Base-by-base conservation (phyloP, 2,797 vertebrate genomes). In the Notolabrus celidotus region DNA sequence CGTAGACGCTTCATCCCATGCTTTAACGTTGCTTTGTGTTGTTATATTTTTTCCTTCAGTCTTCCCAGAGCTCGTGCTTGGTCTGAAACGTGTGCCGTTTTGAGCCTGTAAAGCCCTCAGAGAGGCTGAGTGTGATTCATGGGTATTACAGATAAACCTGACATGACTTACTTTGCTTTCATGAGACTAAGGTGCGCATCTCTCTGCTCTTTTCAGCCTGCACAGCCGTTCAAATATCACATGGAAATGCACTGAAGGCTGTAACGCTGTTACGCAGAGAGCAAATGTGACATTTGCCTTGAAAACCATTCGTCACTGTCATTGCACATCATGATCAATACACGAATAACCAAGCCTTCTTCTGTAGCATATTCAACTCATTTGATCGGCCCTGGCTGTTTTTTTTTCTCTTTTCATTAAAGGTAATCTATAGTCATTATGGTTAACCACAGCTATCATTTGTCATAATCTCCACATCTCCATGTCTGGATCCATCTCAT, bases 341-440 rank as follows among this genome's bases (percentile, higher is more conserved):
- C 19, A 58, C 55, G 41, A 64, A 56, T 58, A 19, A 55, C 19
- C 15, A 22, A 42, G 45, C 29, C 47, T 42, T 16, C 47, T 68
- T 69, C 54, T 1, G 15, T 61, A 41, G 16, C 64, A 54, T 43
- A 70, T 79, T 67, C 20, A 60, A 36, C 20, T 61, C 4, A 51
- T 76, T 57, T 71, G 33, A 68, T 71, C 43, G 77, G 61, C 62
- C 72, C 17, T 79, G 67, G 45, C 56, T 62, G 69, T 82, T 85
- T 64, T 50, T 51, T 50, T 50, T 50, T 17, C 10, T 33, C 34
- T 7, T 50, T 46, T 58, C 20, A 77, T 77, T 63, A 66, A 27
- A 65, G 56, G n/a, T 70, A 59, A 85, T 84, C 83, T 60, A 68
- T 85, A 61, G 46, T 64, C 73, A 74, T 80, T 69, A 73, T 15